phyloP scores from a whole-genome alignment of 2,888 invertebrate genomes.

The Euphydryas editha region DNA sequence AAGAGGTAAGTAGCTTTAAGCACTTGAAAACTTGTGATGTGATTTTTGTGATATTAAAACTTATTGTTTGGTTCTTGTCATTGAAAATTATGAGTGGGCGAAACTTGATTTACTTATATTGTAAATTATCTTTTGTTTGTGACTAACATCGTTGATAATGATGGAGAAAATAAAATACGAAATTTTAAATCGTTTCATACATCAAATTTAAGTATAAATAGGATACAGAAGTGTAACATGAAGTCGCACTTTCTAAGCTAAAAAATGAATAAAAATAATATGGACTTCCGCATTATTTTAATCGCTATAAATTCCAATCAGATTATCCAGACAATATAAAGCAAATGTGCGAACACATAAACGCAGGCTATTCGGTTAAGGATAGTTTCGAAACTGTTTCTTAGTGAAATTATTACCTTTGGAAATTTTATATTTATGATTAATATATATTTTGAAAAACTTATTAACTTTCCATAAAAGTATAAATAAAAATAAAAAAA shows the following conservation, averaged over 20 bases:
- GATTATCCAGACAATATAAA: constrained; percentile 11
- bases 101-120: constrained; percentile 58
- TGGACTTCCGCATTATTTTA: constrained; percentile 46
- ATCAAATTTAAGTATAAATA: background rate
- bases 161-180: constrained; percentile 1
- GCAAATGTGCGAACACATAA: background rate
- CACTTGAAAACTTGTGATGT: background rate
- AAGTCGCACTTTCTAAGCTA: background rate
- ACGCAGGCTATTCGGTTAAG: background rate
- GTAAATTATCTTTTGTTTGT: constrained; percentile 73
- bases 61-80: constrained; percentile 58
- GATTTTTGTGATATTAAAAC: background rate
- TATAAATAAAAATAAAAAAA: no score
- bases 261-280: background rate
- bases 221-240: background rate
- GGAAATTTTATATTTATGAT: background rate
- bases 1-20: constrained; percentile 58
- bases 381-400: background rate
- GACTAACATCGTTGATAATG: constrained; percentile 8
- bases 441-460: background rate
- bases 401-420: background rate
- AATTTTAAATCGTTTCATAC: background rate
- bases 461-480: background rate
- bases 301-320: constrained; percentile 21
- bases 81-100: constrained; percentile 73